These are phyloP conservation scores for Lymantria monacha DNA, from an alignment of 2,888 invertebrate genomes.

Conservation along the genomic window DNA sequence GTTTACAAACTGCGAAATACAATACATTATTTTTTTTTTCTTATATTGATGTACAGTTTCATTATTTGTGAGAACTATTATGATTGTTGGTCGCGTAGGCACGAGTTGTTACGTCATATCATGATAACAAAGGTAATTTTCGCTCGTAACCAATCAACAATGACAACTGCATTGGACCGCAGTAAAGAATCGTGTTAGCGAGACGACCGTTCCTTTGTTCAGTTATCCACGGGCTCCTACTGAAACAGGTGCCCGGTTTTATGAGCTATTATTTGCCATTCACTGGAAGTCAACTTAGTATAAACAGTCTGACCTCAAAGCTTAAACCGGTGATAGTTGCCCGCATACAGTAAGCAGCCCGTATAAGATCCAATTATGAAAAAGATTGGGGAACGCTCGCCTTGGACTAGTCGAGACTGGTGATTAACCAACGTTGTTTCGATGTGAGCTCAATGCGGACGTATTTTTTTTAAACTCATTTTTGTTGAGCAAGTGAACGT, in stretches of 20 bases:
- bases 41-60: constrained; percentile 40
- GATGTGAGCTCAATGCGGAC: constrained; percentile 27
- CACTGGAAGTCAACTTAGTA: constrained; percentile 29
- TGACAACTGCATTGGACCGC: constrained; percentile 58
- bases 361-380: constrained; percentile 60
- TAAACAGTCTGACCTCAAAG: constrained; percentile 31
- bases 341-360: constrained; percentile 63
- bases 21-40: constrained; percentile 33
- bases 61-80: constrained; percentile 48
- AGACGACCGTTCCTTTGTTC: constrained; percentile 55
- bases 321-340: constrained; percentile 44
- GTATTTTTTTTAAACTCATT: constrained; percentile 41
- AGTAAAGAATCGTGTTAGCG: constrained; percentile 57
- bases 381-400: constrained; percentile 49
- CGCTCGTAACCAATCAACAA: constrained; percentile 57
- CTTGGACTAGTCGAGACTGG: constrained; percentile 35
- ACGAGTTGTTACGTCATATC: constrained; percentile 59
- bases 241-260: constrained; percentile 57
- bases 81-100: constrained; percentile 47
- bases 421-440: constrained; percentile 18
- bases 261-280: constrained; percentile 42
- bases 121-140: constrained; percentile 57
- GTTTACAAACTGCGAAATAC: constrained; percentile 29
- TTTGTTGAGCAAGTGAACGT: constrained; percentile 76
- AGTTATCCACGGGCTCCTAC: constrained; percentile 45